These are phyloP conservation scores for Ranitomeya imitator DNA, from an alignment of 2,113 vertebrate species.

Conservation along the genomic window DNA sequence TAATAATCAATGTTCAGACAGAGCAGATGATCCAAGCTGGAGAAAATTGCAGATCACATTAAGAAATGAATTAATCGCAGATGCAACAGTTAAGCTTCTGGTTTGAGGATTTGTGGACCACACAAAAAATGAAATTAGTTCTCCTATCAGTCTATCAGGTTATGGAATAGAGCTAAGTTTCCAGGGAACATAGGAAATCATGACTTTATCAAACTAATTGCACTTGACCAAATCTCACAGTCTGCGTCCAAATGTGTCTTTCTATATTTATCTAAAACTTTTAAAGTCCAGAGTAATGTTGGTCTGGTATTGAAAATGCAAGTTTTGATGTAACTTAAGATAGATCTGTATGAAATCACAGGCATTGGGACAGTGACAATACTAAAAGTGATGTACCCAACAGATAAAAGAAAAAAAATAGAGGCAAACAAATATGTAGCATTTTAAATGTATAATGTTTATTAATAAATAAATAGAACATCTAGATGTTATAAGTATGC, in stretches of 20 bases:
- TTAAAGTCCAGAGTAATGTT: not conserved
- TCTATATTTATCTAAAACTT: not conserved
- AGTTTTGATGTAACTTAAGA: no score
- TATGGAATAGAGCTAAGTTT: not conserved
- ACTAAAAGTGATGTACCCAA: no score
- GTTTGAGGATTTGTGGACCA: conserved; percentile 44
- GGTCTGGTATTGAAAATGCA: not conserved
- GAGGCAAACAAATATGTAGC: no score
- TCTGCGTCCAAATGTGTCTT: not conserved
- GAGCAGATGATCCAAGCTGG: conserved; percentile 19
- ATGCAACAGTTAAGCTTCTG: conserved; percentile 49
- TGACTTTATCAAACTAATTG: conserved; percentile 23
- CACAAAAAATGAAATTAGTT: conserved; percentile 51
- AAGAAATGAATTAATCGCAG: conserved; percentile 39
- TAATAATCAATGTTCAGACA: conserved; percentile 41
- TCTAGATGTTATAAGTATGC: no score
- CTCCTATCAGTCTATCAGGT: conserved; percentile 13
- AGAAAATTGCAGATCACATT: conserved; percentile 49
- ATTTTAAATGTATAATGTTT: no score
- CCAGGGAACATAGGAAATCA: conserved; percentile 35
- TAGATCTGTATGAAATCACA: no score
- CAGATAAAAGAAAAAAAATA: no score
- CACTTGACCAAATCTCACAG: not conserved
- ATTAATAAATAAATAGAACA: no score
- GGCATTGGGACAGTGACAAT: no score